These are phyloP conservation scores for Microcebus lehilahytsara DNA, from an alignment of 2,113 vertebrate genomes.

Conservation along the genomic window DNA sequence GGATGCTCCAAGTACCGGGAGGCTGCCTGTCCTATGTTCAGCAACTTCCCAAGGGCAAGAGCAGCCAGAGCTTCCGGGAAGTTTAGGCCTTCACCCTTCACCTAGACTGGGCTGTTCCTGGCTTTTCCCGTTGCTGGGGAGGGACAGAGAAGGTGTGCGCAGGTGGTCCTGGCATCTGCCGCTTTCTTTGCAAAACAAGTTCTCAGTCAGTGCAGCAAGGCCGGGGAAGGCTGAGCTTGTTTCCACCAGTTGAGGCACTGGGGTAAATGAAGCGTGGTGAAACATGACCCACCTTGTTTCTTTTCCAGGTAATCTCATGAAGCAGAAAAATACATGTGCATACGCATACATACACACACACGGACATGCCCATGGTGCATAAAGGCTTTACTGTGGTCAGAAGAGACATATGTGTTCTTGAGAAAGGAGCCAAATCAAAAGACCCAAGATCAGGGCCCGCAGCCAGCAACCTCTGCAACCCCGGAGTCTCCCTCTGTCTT, in stretches of 20 bases:
- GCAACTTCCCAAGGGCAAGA: neutral
- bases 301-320: neutral
- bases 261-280: neutral
- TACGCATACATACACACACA: neutral
- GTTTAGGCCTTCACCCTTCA: neutral
- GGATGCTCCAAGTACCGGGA: neutral
- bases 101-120: neutral
- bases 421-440: neutral
- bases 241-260: neutral
- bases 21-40: neutral
- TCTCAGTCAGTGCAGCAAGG: neutral
- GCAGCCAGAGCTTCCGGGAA: neutral
- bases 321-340: neutral
- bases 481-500: neutral
- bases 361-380: neutral
- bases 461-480: neutral
- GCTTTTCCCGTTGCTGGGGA: neutral
- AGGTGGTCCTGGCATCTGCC: neutral
- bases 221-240: neutral
- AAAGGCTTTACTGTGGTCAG: too few species aligned
- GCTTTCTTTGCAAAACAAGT: neutral
- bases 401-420: neutral
- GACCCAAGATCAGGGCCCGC: neutral
- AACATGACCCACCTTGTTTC: neutral
- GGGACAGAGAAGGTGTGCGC: neutral